A percentile compares a stretch with the other conserved stretches of the same genome.
Evolutionary conservation across 2,113 vertebrate species (phyloP).

Genomic region (Prunella fulvescens): DNA sequence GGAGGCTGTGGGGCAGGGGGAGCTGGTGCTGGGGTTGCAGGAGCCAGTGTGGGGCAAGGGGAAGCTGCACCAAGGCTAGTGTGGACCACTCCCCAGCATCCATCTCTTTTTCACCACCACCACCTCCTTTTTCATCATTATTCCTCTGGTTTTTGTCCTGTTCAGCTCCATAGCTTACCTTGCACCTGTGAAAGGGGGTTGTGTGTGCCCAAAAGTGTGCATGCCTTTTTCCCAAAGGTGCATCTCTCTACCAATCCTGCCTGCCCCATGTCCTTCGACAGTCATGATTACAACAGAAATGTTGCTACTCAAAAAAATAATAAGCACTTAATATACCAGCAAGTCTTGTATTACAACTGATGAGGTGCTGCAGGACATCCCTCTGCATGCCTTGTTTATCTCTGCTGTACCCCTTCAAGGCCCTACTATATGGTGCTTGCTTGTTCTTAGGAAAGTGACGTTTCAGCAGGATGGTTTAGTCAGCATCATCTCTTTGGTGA

Average conservation of each 20-base stretch:
- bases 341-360: not conserved
- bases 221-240: not conserved
- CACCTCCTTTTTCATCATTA: not conserved
- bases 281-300: not conserved
- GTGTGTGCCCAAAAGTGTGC: not conserved
- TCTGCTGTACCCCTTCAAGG: not conserved
- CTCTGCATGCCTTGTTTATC: not conserved
- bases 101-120: not conserved
- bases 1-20: too few species aligned
- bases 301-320: not conserved
- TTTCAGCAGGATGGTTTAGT: not conserved
- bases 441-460: not conserved
- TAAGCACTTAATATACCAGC: not conserved
- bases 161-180: not conserved
- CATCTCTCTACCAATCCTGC: not conserved
- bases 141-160: not conserved
- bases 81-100: not conserved
- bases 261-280: rapidly evolving
- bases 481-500: not conserved
- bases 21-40: not conserved
- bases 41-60: too few species aligned
- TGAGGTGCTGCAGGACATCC: not conserved
- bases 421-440: not conserved
- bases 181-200: not conserved
- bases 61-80: not conserved